Evolutionary conservation across 1,140 invertebrate species (phyloP).

Genomic region (Drosophila bocki): DNA sequence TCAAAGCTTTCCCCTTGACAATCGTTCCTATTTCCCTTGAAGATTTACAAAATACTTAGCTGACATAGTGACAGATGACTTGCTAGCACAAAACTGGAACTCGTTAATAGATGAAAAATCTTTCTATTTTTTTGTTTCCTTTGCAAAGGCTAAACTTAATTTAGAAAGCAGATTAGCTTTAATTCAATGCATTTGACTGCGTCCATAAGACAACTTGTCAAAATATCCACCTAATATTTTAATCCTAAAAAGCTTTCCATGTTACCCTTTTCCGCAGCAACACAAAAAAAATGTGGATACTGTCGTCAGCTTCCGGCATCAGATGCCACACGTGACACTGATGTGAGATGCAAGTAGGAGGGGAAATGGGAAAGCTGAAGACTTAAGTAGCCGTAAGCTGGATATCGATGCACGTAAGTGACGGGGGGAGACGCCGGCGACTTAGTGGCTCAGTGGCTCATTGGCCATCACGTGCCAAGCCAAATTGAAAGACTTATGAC

Average conservation of each 20-base stretch:
- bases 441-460: conserved; percentile 59
- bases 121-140: background rate
- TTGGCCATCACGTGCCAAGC: conserved; percentile 44
- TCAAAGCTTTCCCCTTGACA: background rate
- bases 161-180: conserved; percentile 1
- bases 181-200: conserved; percentile 6
- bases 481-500: conserved; percentile 73
- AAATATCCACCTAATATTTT: conserved; percentile 19
- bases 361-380: conserved; percentile 4
- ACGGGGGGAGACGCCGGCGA: conserved; percentile 35
- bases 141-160: background rate
- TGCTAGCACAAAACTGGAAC: background rate
- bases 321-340: conserved; percentile 37
- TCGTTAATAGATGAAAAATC: background rate
- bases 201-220: background rate
- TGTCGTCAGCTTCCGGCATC: conserved; percentile 10
- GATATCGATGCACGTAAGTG: conserved; percentile 61
- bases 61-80: conserved; percentile 9
- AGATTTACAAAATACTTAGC: conserved; percentile 11
- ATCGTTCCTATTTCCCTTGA: background rate
- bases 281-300: conserved; percentile 30
- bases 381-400: conserved; percentile 59
- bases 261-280: conserved; percentile 6
- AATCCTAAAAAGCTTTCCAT: conserved; percentile 13
- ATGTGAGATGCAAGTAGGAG: background rate